Evolutionary conservation across 2,113 vertebrate species (phyloP).

Genomic region (Colinus virginianus): DNA sequence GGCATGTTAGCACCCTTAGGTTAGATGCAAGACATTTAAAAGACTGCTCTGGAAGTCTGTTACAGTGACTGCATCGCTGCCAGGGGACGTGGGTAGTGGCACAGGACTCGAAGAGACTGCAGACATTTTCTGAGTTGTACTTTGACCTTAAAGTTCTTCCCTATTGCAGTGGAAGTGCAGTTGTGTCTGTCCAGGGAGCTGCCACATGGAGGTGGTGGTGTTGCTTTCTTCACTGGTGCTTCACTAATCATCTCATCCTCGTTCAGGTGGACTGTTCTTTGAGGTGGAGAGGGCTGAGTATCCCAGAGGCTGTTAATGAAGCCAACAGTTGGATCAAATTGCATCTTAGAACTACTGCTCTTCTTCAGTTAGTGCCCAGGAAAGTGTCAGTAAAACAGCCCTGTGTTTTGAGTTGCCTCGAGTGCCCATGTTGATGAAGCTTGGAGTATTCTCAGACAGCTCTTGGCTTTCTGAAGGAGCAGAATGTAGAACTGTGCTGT

Average conservation of each 20-base stretch:
- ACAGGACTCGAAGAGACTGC: not conserved
- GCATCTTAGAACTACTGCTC: accelerated
- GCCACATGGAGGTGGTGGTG: not conserved
- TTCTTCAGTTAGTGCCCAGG: not conserved
- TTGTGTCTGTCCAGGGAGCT: not conserved
- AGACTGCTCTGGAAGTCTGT: not conserved
- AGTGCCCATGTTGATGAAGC: not conserved
- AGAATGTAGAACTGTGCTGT: not conserved
- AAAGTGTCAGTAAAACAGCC: not conserved
- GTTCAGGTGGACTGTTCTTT: not conserved
- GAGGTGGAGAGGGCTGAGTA: not conserved
- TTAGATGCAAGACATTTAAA: not conserved
- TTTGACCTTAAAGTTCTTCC: not conserved
- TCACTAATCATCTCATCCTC: not conserved
- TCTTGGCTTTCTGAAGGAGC: not conserved
- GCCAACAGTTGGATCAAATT: not conserved
- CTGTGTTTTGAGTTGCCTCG: not conserved
- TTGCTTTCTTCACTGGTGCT: not conserved
- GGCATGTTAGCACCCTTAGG: not conserved
- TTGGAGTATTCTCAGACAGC: not conserved
- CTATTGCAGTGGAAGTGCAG: not conserved
- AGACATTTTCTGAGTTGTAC: not conserved
- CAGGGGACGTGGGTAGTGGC: accelerated
- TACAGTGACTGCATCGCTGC: not conserved
- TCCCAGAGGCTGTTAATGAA: not conserved